A percentile compares a stretch with the other conserved stretches of the same genome.
phyloP scores from a whole-genome alignment of 2,797 vertebrate species.

The Xenopus petersii region DNA sequence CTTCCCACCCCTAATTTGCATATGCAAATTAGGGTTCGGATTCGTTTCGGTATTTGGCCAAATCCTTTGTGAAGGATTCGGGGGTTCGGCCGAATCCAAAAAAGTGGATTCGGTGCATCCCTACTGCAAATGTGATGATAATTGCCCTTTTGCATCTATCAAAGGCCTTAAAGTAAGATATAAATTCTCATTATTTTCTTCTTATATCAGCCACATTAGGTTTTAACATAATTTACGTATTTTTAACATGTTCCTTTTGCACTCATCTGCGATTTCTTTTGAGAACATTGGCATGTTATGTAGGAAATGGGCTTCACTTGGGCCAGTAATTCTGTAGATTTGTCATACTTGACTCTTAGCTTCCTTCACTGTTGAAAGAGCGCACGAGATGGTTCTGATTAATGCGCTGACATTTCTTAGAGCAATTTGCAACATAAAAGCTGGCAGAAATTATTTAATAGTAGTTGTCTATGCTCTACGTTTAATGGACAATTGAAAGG shows the following conservation, averaged over 20 bases:
- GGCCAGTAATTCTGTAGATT: neutral
- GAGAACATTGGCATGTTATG: neutral
- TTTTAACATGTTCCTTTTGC: neutral
- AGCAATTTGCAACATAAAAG: neutral
- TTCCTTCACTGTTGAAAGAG: neutral
- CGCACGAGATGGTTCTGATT: neutral
- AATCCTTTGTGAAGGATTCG: too few species aligned
- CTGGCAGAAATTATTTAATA: constrained; percentile 9
- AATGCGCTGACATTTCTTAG: neutral
- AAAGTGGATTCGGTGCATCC: too few species aligned
- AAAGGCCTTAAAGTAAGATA: too few species aligned
- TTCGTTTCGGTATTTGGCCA: too few species aligned
- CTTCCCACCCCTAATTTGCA: too few species aligned
- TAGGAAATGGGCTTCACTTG: neutral
- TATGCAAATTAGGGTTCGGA: too few species aligned
- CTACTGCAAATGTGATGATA: too few species aligned
- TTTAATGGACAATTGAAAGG: constrained; percentile 17
- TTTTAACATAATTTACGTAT: neutral
- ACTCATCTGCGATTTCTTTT: neutral
- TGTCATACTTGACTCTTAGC: neutral
- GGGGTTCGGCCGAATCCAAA: too few species aligned
- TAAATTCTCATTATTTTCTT: too few species aligned
- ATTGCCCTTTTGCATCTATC: too few species aligned
- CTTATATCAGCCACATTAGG: neutral
- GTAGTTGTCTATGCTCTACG: constrained; percentile 10